A percentile compares a stretch with the other conserved stretches of the same genome.
These are phyloP conservation scores for Acanthopleura granulata DNA, from an alignment of 2,888 invertebrate genomes.

Conservation along the genomic window DNA sequence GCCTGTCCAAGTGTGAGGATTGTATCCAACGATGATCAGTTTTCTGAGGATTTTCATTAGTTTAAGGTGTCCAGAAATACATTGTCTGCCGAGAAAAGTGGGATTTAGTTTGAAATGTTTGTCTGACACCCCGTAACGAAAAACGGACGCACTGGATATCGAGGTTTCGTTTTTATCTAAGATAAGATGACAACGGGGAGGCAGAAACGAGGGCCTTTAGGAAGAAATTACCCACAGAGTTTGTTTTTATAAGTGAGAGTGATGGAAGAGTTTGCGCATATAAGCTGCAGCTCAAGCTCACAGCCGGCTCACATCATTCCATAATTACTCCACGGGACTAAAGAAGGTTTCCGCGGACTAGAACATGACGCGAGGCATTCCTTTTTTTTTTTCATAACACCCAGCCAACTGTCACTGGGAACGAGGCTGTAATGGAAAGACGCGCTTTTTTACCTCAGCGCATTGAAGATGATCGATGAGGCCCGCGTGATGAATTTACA, in stretches of 20 bases:
- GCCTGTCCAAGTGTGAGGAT: too few species aligned
- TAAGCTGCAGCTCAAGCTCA: neutral
- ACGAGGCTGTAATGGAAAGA: constrained; percentile 4
- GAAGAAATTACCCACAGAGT: neutral
- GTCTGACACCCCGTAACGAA: too few species aligned
- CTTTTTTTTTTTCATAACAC: neutral
- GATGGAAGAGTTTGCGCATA: neutral
- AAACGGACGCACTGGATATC: too few species aligned
- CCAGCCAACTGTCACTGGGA: constrained; percentile 1
- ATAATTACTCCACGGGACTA: neutral
- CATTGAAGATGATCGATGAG: constrained; percentile 4
- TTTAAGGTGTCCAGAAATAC: too few species aligned
- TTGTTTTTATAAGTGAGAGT: neutral
- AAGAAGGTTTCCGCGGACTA: neutral
- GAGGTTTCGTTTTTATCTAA: too few species aligned
- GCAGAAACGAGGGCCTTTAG: neutral
- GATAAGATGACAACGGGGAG: neutral
- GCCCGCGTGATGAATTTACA: neutral
- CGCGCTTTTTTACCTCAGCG: neutral
- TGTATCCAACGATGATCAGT: too few species aligned
- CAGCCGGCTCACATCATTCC: neutral
- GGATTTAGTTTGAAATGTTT: too few species aligned
- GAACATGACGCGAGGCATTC: neutral
- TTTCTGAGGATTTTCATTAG: too few species aligned
- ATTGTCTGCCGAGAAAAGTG: too few species aligned